These are phyloP conservation scores for Lepilemur septentrionalis DNA, from an alignment of 2,797 vertebrate species.

Conservation along the genomic window DNA sequence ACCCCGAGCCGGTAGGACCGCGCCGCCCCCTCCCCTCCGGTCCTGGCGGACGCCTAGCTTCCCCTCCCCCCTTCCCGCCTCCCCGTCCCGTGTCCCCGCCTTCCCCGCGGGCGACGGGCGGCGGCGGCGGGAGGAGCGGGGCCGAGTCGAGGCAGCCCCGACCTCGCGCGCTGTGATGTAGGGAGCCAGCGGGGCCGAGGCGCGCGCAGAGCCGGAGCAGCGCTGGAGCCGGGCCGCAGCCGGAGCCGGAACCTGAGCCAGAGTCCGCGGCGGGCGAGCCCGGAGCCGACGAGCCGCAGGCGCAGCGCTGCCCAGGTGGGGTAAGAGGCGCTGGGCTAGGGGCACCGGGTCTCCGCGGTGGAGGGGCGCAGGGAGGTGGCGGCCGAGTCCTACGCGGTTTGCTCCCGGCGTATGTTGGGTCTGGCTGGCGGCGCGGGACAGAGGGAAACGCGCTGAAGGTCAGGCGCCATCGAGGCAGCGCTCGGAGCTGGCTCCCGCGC, in stretches of 20 bases:
- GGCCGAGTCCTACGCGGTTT: neutral
- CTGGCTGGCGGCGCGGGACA: neutral
- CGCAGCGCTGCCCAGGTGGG: constrained; percentile 45
- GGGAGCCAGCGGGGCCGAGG: constrained; percentile 45
- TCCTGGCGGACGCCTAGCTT: neutral
- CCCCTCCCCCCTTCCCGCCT: constrained; percentile 74
- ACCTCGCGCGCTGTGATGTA: constrained; percentile 67
- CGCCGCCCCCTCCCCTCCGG: constrained; percentile 63
- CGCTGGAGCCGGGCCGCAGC: neutral
- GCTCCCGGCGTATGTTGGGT: neutral
- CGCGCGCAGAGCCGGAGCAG: neutral
- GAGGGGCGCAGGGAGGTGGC: neutral
- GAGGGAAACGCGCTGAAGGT: neutral
- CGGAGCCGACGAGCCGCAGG: constrained; percentile 46
- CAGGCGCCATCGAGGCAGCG: constrained; percentile 55
- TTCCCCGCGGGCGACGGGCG: constrained; percentile 55
- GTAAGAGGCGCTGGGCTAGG: constrained; percentile 48
- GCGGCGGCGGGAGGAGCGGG: constrained; percentile 74
- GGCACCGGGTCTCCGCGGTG: neutral
- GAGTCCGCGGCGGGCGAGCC: constrained; percentile 54
- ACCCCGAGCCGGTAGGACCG: constrained; percentile 27
- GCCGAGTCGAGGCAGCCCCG: constrained; percentile 45
- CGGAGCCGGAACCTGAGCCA: neutral
- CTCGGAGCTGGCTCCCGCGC: neutral
- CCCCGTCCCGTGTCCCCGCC: constrained; percentile 72